Percentiles rank a stretch among this genome's conserved stretches.
These are phyloP conservation scores for Gallinago stenura DNA, from an alignment of 2,797 vertebrate species.

Conservation along the genomic window DNA sequence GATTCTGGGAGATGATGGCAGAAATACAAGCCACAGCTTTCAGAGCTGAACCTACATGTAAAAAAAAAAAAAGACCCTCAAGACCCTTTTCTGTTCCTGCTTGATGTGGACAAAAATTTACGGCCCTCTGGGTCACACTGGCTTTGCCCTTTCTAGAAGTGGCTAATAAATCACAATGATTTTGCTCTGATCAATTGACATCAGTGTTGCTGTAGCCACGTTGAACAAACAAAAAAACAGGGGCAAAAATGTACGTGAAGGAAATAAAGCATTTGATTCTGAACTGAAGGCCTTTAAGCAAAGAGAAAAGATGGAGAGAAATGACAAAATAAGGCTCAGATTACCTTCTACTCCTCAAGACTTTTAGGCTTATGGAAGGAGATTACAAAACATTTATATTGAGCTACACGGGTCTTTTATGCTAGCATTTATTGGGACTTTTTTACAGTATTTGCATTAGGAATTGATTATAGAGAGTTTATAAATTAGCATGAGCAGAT, in stretches of 20 bases:
- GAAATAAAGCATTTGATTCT: background rate
- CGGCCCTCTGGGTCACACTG: background rate
- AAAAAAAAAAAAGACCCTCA: background rate
- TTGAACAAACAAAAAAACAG: background rate
- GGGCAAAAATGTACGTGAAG: background rate
- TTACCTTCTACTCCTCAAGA: background rate
- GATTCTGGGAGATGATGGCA: background rate
- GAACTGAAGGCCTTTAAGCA: background rate
- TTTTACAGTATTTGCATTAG: background rate
- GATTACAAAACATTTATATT: background rate
- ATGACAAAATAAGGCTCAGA: background rate
- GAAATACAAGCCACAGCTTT: background rate
- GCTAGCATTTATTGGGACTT: background rate
- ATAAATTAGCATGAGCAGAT: fast-evolving
- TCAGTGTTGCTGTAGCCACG: background rate
- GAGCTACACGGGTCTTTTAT: background rate
- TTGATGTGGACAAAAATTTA: background rate
- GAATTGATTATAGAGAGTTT: background rate
- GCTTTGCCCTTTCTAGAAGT: background rate
- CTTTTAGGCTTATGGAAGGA: background rate
- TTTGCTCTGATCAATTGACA: background rate
- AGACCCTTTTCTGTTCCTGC: background rate
- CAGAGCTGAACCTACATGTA: background rate
- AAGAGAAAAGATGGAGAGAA: background rate
- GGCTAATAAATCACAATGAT: background rate